Evolutionary conservation across 2,113 vertebrate genomes (phyloP).

Genomic region (Mesitornis unicolor): DNA sequence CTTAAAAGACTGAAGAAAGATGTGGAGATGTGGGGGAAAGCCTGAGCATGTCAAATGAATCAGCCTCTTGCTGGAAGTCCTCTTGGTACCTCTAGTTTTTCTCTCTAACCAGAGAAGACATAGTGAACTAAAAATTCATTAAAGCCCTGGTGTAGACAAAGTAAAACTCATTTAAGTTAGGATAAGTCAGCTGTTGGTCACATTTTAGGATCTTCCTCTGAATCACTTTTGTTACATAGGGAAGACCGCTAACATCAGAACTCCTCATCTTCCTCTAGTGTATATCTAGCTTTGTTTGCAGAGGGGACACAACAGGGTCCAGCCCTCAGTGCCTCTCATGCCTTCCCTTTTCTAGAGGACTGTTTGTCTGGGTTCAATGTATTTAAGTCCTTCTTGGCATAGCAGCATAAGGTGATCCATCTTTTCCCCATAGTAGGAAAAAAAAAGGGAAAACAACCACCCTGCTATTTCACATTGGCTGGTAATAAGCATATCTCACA

Average conservation of each 20-base stretch:
- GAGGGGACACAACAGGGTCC: background rate
- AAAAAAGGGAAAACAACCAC: background rate
- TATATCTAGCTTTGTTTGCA: background rate
- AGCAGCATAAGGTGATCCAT: background rate
- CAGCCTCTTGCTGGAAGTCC: background rate
- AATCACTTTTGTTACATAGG: background rate
- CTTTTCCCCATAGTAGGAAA: background rate
- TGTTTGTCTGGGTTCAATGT: background rate
- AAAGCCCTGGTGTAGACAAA: background rate
- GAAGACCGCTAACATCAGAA: background rate
- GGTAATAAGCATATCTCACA: background rate
- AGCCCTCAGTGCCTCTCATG: background rate
- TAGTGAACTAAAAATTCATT: background rate
- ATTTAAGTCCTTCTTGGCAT: background rate
- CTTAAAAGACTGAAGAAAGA: background rate
- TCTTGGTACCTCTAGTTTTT: background rate
- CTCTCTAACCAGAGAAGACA: constrained; percentile 3
- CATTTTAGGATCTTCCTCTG: background rate
- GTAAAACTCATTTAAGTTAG: background rate
- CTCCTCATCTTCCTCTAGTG: background rate
- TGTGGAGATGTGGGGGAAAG: background rate
- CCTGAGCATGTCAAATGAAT: background rate
- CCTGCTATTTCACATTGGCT: background rate
- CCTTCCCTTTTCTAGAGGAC: background rate
- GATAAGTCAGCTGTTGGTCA: background rate